These are phyloP conservation scores for Pomacea canaliculata DNA, from an alignment of 2,888 invertebrate species.

Conservation along the genomic window DNA sequence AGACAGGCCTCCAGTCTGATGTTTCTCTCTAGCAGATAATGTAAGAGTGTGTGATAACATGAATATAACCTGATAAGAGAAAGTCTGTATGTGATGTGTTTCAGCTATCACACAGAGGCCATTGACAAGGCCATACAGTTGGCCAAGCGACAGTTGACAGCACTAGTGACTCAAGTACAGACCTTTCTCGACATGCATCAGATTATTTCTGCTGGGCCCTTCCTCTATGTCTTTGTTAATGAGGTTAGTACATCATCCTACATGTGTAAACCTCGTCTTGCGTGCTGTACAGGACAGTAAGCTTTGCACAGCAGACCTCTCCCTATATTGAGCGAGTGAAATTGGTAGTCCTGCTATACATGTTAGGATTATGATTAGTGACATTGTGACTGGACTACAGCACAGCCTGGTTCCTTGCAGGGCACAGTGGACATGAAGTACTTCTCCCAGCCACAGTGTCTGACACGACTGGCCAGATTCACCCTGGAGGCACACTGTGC, in stretches of 20 bases:
- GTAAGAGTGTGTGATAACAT: no score
- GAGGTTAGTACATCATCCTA: constrained; percentile 74
- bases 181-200: constrained; percentile 83
- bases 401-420: constrained; percentile 43
- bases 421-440: constrained; percentile 70
- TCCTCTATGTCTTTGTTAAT: constrained; percentile 86
- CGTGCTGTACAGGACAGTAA: no score
- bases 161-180: constrained; percentile 83
- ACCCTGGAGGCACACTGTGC: constrained; percentile 80
- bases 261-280: no score
- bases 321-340: no score
- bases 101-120: constrained; percentile 67
- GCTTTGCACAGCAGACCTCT: no score
- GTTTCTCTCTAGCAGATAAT: no score
- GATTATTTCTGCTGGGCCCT: constrained; percentile 89
- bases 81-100: constrained; percentile 2
- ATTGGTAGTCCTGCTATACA: no score
- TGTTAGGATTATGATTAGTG: no score
- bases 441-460: constrained; percentile 76
- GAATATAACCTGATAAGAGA: no score
- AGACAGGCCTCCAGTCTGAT: no score
- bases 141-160: constrained; percentile 79
- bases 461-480: constrained; percentile 80
- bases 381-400: no score
- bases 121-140: constrained; percentile 78